Base-by-base conservation (phyloP, 2,113 vertebrate genomes). In the Trinectes maculatus region DNA sequence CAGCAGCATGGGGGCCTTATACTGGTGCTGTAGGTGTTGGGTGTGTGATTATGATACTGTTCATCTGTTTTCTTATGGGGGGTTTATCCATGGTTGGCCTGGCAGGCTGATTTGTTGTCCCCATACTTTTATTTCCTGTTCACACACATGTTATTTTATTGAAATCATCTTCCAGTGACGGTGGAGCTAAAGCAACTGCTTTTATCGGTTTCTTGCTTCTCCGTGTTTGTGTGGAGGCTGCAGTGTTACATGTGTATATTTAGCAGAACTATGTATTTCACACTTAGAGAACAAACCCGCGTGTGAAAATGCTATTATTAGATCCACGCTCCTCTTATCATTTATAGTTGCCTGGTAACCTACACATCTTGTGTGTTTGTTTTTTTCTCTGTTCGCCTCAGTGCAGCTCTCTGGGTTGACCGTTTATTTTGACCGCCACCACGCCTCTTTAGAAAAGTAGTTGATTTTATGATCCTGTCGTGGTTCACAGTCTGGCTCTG, bases 301-400 rank as follows among this genome's bases (percentile, higher is more conserved):
- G 62, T 66, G 61, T 33, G 33, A 57, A 5, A 25, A 18, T 11
- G 31, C 42, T 82, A 72, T 74, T 77, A 66, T 68, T 83, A 77
- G 39, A 73, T 25, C 49, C 39, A 13, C 48, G 61, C 24, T 53
- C n/a, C 9, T 34, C 52, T 42, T 31, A 46, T 24, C 36, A 26
- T 61, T 21, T 3, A 52, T 48, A 53, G 83, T 85, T 89, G 85
- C 87, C 62, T 84, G 78, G 87, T 84, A 80, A 88, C 86, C 67
- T 75, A 31, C 29, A 5, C 4, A 31, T 31, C 8, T 31, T 31
- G 29, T 31, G 8, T 31, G 8, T 31, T 31, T 31, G 29, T 8
- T 31, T 31, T 31, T 4, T 31, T 31, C n/a, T 5, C 4, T 31
- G 29, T 31, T 31, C 29, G 4, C 4, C 29, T 31, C 29, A 31